Evolutionary conservation across 2,113 vertebrate species (phyloP).

Genomic region (Amphiprion ocellaris): DNA sequence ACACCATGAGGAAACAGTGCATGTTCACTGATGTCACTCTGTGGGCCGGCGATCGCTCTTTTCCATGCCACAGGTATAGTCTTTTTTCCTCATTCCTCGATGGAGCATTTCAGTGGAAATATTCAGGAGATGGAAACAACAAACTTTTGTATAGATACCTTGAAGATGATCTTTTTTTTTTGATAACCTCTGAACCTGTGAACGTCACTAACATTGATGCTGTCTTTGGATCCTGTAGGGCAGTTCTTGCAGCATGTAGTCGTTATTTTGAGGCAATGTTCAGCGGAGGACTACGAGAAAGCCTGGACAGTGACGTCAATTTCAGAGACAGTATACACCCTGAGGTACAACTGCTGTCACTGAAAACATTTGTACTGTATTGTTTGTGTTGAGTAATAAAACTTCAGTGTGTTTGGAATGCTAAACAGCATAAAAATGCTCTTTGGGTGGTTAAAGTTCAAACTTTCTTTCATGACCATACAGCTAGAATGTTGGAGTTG

Average conservation of each 20-base stretch:
- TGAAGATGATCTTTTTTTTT: too few species aligned
- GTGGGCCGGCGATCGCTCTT: slow-evolving; percentile 92
- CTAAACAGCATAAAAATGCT: too few species aligned
- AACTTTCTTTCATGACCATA: too few species aligned
- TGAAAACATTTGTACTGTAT: neutral
- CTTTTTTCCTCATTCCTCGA: too few species aligned
- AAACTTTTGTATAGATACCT: too few species aligned
- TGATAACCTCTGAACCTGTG: too few species aligned
- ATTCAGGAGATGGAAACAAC: too few species aligned
- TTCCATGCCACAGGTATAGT: slow-evolving; percentile 89
- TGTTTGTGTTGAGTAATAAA: neutral
- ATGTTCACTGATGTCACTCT: slow-evolving; percentile 96
- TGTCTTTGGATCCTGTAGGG: slow-evolving; percentile 71
- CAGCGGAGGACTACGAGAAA: slow-evolving; percentile 93
- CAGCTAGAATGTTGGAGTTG: too few species aligned
- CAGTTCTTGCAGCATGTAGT: slow-evolving; percentile 94
- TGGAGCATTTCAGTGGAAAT: too few species aligned
- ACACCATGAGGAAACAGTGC: slow-evolving; percentile 91
- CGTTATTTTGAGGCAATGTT: slow-evolving; percentile 98
- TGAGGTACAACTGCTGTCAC: slow-evolving; percentile 70
- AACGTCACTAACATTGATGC: too few species aligned
- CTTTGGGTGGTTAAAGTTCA: too few species aligned
- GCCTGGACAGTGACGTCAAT: slow-evolving; percentile 91
- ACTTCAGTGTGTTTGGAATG: too few species aligned
- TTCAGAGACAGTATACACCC: slow-evolving; percentile 96